Conservation (phyloP, 2,797 vertebrate species). For the Dermochelys coriacea region DNA sequence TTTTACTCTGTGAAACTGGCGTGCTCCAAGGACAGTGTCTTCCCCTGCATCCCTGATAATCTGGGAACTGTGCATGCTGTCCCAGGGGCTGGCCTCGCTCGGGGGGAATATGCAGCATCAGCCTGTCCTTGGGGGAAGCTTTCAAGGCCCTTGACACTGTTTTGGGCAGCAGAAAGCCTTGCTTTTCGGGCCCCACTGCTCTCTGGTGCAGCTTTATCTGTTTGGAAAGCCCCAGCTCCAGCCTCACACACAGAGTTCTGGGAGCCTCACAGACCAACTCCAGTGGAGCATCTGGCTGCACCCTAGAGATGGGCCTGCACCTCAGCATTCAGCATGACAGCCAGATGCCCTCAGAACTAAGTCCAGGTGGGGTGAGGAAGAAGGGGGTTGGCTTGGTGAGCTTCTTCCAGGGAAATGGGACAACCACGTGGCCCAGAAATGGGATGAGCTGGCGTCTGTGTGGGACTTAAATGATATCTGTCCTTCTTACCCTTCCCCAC, state of each 20-base stretch:
- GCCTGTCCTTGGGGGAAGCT: neutral
- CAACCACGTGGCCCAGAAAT: neutral
- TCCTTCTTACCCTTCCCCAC: neutral
- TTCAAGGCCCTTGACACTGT: neutral
- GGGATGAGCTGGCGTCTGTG: neutral
- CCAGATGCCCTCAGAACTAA: neutral
- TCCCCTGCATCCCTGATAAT: neutral
- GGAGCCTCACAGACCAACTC: neutral
- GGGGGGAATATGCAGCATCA: neutral
- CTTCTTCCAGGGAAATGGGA: neutral
- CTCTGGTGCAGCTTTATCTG: neutral
- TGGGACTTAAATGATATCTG: neutral
- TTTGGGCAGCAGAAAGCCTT: neutral
- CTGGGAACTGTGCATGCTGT: neutral
- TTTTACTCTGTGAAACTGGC: conserved; percentile 7
- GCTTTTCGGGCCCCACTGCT: neutral
- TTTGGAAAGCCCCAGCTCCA: neutral
- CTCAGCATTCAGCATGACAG: neutral
- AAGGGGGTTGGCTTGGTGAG: neutral
- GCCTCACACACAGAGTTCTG: neutral
- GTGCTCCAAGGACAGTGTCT: neutral
- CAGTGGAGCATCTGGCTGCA: neutral
- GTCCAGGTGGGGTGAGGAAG: neutral
- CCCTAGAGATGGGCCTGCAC: neutral
- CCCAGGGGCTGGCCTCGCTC: neutral